These are phyloP conservation scores for Tiliacea citrago DNA, from an alignment of 2,888 invertebrate genomes.

Conservation along the genomic window DNA sequence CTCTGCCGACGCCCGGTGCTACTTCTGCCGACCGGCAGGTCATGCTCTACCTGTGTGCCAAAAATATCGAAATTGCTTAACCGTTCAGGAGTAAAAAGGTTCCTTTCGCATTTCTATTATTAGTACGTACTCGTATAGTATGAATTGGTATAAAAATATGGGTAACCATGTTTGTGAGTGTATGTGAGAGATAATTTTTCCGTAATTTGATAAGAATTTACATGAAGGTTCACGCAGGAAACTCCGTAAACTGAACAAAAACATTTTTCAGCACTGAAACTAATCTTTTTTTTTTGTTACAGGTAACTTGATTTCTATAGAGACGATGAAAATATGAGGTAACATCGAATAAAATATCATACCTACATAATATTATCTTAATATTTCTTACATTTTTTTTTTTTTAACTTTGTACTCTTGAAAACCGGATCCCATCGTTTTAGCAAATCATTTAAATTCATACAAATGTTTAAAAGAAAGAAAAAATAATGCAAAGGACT, in stretches of 20 bases:
- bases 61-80: too few relatives aligned
- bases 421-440: not conserved
- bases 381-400: not conserved
- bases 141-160: too few relatives aligned
- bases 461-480: not conserved
- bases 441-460: constrained; percentile 14
- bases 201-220: not conserved
- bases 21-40: too few relatives aligned
- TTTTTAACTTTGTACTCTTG: not conserved
- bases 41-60: too few relatives aligned
- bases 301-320: constrained; percentile 42
- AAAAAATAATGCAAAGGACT: constrained; percentile 4
- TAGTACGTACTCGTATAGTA: too few relatives aligned
- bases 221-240: not conserved
- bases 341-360: constrained; percentile 17
- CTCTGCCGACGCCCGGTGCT: too few relatives aligned
- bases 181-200: not conserved
- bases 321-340: constrained; percentile 33
- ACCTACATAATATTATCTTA: not conserved
- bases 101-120: too few relatives aligned
- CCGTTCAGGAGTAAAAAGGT: too few relatives aligned
- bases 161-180: not conserved
- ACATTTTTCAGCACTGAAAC: constrained; percentile 23
- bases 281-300: constrained; percentile 44
- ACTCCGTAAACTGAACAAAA: constrained; percentile 9